phyloP scores from a whole-genome alignment of 2,797 vertebrate species.

The Ctenopoma multispine region DNA sequence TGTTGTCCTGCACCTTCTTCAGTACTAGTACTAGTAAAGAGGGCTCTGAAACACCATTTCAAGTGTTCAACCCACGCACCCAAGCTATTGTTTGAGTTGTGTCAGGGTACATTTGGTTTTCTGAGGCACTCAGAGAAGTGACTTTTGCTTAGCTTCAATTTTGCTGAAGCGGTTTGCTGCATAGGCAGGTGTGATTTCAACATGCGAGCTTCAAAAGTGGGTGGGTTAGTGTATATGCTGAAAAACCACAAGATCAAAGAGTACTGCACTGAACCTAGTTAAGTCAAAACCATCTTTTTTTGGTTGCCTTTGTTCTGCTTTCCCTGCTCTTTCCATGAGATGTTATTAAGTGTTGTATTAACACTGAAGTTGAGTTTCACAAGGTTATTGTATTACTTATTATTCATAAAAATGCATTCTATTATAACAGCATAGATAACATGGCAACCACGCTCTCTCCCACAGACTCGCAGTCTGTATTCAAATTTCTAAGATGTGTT shows the following conservation, averaged over 20 bases:
- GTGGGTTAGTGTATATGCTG: constrained; percentile 62
- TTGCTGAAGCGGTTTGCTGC: constrained; percentile 71
- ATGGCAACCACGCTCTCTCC: constrained; percentile 17
- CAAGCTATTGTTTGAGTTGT: constrained; percentile 63
- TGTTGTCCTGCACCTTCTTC: constrained; percentile 62
- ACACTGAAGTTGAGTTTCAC: constrained; percentile 18
- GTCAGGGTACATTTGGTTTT: constrained; percentile 58
- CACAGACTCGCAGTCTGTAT: constrained; percentile 37
- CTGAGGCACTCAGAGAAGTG: constrained; percentile 48
- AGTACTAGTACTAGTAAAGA: constrained; percentile 31
- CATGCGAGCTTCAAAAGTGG: constrained; percentile 67
- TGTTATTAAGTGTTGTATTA: constrained; percentile 32
- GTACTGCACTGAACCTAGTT: constrained; percentile 67
- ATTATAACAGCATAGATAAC: constrained; percentile 16
- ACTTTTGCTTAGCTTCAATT: constrained; percentile 64
- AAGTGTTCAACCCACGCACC: constrained; percentile 57
- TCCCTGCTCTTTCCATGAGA: constrained; percentile 54
- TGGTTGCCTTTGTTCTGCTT: constrained; percentile 54
- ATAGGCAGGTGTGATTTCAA: constrained; percentile 80
- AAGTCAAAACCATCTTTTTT: constrained; percentile 57
- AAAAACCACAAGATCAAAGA: constrained; percentile 80
- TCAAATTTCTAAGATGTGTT: constrained; percentile 40
- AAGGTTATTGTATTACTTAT: constrained; percentile 27
- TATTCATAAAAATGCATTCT: constrained; percentile 26
- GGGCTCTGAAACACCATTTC: constrained; percentile 43